A percentile compares a stretch with the other conserved stretches of the same genome.
phyloP scores from a whole-genome alignment of 2,797 vertebrate species.

The Urophycis tenuis region DNA sequence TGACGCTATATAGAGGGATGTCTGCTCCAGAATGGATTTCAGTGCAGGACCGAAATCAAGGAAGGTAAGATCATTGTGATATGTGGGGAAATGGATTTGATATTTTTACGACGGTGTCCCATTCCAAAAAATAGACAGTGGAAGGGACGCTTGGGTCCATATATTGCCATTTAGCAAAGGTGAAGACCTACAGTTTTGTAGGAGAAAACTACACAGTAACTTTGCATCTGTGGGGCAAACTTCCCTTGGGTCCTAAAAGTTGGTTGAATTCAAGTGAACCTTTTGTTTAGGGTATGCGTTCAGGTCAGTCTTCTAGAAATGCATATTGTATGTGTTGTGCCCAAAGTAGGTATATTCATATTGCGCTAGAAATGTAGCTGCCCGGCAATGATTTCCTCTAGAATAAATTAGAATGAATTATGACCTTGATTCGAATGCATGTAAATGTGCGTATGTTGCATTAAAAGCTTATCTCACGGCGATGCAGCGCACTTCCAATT shows the following conservation, averaged over 20 bases:
- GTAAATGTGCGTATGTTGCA: neutral
- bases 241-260: neutral
- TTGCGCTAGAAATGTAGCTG: neutral
- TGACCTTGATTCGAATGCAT: neutral
- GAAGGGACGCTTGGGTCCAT: too few species aligned
- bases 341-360: neutral
- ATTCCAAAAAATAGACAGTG: too few species aligned
- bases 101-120: neutral
- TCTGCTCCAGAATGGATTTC: neutral
- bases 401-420: neutral
- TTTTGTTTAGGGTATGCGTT: neutral
- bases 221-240: neutral
- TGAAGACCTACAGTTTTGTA: neutral
- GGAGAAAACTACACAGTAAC: neutral
- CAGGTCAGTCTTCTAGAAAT: neutral
- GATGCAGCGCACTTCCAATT: too few species aligned
- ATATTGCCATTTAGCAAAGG: too few species aligned
- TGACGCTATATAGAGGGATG: conserved; percentile 13
- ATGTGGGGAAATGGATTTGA: neutral
- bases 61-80: neutral
- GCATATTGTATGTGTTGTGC: neutral
- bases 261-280: neutral
- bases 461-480: neutral
- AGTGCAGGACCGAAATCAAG: neutral
- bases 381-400: neutral